Evolutionary conservation across 2,888 invertebrate species (phyloP).

Genomic region (Helobdella robusta): DNA sequence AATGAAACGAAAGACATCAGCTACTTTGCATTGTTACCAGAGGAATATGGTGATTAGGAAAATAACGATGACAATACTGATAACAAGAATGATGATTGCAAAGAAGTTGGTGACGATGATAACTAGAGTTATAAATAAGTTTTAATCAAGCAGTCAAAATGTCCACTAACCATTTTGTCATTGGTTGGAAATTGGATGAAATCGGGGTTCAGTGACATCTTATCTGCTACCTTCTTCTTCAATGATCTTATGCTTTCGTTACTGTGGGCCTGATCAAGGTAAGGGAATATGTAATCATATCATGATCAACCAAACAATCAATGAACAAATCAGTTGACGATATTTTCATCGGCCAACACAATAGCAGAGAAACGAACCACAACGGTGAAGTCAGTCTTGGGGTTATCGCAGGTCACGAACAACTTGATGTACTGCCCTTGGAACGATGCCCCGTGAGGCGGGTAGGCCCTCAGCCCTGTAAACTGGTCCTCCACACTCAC

Average conservation of each 20-base stretch:
- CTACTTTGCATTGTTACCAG: too few relatives aligned
- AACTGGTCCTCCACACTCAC: slow-evolving; percentile 50
- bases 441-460: slow-evolving; percentile 53
- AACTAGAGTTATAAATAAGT: not conserved
- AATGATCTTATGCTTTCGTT: slow-evolving; percentile 50
- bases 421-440: slow-evolving; percentile 49
- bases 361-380: slow-evolving; percentile 36
- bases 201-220: slow-evolving; percentile 42
- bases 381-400: slow-evolving; percentile 46
- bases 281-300: not conserved
- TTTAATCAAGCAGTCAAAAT: not conserved
- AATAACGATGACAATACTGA: too few relatives aligned
- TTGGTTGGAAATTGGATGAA: slow-evolving; percentile 47
- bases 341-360: not conserved
- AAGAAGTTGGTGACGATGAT: too few relatives aligned
- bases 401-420: slow-evolving; percentile 45
- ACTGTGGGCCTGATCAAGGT: slow-evolving; percentile 42
- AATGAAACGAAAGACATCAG: too few relatives aligned
- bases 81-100: too few relatives aligned
- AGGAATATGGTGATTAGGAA: too few relatives aligned
- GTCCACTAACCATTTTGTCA: slow-evolving; percentile 43
- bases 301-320: not conserved
- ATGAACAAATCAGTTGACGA: not conserved
- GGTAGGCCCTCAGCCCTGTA: slow-evolving; percentile 47
- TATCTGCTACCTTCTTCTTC: slow-evolving; percentile 45